Evolutionary conservation across 2,113 vertebrate species (phyloP).

Genomic region (Ursus arctos): DNA sequence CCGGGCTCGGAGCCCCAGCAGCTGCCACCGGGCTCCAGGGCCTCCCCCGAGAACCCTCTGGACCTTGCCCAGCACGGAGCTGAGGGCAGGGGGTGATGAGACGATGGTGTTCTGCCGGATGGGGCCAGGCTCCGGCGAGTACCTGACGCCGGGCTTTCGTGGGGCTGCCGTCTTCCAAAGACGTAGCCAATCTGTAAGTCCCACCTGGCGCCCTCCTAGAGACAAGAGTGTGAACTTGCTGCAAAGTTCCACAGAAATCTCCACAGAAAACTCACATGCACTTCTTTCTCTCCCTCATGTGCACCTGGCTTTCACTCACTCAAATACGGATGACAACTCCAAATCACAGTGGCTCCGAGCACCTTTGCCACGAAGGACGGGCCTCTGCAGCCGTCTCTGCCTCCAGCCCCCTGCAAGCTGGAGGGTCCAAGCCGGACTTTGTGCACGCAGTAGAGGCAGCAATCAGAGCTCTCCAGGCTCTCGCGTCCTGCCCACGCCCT

Average conservation of each 20-base stretch:
- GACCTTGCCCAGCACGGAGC: accelerated
- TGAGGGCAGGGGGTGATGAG: neutral
- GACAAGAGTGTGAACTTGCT: neutral
- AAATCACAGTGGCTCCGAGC: neutral
- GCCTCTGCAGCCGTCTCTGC: neutral
- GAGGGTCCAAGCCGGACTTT: neutral
- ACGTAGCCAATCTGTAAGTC: accelerated
- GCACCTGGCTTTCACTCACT: accelerated
- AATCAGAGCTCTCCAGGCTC: neutral
- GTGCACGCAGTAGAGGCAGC: neutral
- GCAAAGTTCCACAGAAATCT: neutral
- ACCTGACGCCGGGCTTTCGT: accelerated
- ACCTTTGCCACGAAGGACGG: neutral
- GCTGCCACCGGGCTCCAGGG: neutral
- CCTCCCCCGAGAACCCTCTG: neutral
- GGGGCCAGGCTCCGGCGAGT: accelerated
- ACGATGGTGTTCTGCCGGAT: neutral
- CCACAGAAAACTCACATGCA: neutral
- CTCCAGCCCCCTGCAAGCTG: neutral
- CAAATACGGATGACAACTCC: neutral
- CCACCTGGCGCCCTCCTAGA: neutral
- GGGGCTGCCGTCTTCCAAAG: too few species aligned
- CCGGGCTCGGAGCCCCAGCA: neutral
- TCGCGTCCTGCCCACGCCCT: neutral
- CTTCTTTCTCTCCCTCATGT: accelerated